phyloP scores from a whole-genome alignment of 2,888 invertebrate species.

The Invenusta paracnida region DNA sequence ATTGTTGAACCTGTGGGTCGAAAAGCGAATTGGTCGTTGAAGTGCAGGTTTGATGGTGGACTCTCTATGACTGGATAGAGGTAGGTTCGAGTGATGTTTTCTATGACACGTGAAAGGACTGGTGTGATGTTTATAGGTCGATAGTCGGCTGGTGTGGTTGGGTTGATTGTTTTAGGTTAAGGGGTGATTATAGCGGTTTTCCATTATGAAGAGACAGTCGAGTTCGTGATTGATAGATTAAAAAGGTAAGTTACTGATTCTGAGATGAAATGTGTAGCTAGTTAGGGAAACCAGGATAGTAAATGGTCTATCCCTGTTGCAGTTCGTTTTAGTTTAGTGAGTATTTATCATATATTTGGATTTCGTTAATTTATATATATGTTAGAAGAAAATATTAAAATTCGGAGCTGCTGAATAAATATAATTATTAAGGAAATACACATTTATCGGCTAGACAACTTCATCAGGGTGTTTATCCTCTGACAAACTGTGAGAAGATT shows the following conservation, averaged over 20 bases:
- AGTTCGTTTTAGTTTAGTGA: not conserved
- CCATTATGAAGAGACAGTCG: not conserved
- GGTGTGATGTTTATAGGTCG: not conserved
- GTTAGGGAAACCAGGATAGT: not conserved
- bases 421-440: no score
- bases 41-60: not conserved
- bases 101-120: not conserved
- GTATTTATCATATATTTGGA: not conserved
- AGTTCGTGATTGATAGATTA: not conserved
- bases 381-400: no score
- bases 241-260: not conserved
- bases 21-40: not conserved
- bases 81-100: not conserved
- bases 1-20: not conserved
- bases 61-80: not conserved
- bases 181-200: not conserved
- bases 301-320: not conserved
- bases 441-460: no score
- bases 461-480: no score
- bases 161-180: not conserved
- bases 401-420: no score
- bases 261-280: not conserved
- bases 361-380: no score
- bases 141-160: no score
- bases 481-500: no score